phyloP scores from a whole-genome alignment of 2,113 vertebrate species.

The Antigone vipio region DNA sequence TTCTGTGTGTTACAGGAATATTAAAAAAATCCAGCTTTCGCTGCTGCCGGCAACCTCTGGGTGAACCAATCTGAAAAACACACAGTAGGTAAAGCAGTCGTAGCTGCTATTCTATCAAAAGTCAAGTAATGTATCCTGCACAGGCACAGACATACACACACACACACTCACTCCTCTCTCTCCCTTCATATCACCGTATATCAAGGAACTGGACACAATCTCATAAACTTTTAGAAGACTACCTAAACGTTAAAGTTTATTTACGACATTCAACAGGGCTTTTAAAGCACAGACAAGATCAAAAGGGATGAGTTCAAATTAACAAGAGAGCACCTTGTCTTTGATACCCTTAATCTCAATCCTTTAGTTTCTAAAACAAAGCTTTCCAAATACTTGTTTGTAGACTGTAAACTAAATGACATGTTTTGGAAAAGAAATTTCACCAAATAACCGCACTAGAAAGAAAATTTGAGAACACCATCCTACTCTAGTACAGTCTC shows the following conservation, averaged over 20 bases:
- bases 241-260: background rate
- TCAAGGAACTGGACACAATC: background rate
- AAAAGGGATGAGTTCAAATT: background rate
- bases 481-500: background rate
- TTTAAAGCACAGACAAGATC: background rate
- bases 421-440: background rate
- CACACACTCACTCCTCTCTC: background rate
- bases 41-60: background rate
- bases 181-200: rapidly evolving
- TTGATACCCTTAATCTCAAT: background rate
- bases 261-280: background rate
- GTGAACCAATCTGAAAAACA: background rate
- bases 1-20: background rate
- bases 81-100: background rate
- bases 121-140: background rate
- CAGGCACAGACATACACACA: background rate
- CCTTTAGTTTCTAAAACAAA: background rate
- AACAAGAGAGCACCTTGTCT: background rate
- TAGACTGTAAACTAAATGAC: background rate
- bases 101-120: background rate
- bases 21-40: background rate
- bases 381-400: background rate
- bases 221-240: background rate
- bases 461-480: background rate
- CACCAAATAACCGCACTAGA: background rate